Percentiles rank a stretch among this genome's conserved stretches.
These are phyloP conservation scores for Orthosia incerta DNA, from an alignment of 2,888 invertebrate genomes.

Conservation along the genomic window DNA sequence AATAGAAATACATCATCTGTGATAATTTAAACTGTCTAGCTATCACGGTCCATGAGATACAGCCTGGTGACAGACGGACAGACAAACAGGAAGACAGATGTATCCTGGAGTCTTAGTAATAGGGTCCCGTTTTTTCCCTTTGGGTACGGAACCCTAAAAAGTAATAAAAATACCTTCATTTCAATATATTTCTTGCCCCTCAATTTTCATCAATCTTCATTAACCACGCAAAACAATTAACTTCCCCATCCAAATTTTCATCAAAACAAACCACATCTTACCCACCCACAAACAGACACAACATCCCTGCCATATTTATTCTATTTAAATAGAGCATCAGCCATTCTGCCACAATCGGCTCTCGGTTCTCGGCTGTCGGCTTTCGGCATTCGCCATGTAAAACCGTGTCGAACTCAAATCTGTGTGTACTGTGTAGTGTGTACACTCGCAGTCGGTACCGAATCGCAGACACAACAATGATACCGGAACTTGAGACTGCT, in stretches of 20 bases:
- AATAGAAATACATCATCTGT: too few relatives aligned
- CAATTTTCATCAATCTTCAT: not conserved
- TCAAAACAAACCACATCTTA: slow-evolving; percentile 3
- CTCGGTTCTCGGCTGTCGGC: slow-evolving; percentile 42
- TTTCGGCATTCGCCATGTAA: slow-evolving; percentile 42
- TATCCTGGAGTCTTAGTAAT: too few relatives aligned
- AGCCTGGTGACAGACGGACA: too few relatives aligned
- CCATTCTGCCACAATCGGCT: slow-evolving; percentile 29
- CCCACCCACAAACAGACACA: not conserved
- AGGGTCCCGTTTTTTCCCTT: too few relatives aligned
- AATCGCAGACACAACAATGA: slow-evolving; percentile 63
- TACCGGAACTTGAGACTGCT: slow-evolving; percentile 55
- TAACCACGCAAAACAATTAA: not conserved
- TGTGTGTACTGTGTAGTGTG: slow-evolving; percentile 40
- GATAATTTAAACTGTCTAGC: too few relatives aligned
- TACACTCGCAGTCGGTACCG: slow-evolving; percentile 45
- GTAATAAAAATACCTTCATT: too few relatives aligned
- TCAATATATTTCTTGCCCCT: not conserved
- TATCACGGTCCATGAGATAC: too few relatives aligned
- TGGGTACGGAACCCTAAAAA: too few relatives aligned
- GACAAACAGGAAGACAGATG: too few relatives aligned
- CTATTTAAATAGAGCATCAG: slow-evolving; percentile 45
- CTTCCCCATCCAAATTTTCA: not conserved
- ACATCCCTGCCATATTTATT: slow-evolving; percentile 18
- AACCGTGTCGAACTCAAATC: slow-evolving; percentile 46